phyloP scores from a whole-genome alignment of 2,797 vertebrate species.

The Oreonectes daqikongensis region DNA sequence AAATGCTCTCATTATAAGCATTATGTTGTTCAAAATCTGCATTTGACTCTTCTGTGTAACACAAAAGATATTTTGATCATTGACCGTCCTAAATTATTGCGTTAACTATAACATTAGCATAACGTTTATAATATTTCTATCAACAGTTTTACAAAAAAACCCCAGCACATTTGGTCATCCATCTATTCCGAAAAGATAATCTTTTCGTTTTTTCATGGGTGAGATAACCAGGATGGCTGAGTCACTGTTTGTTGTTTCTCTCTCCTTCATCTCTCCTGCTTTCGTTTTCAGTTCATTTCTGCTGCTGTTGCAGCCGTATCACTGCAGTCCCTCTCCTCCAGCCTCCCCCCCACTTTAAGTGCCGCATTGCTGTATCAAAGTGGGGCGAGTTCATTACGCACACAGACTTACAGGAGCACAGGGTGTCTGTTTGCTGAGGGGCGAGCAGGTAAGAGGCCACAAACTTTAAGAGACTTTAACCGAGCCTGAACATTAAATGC shows the following conservation, averaged over 20 bases:
- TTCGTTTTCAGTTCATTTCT: background rate
- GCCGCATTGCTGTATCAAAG: conserved; percentile 56
- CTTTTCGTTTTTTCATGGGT: background rate
- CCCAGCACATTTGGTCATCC: background rate
- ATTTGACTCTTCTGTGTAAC: too few relatives aligned
- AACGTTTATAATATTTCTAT: too few relatives aligned
- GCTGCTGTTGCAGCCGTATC: conserved; percentile 34
- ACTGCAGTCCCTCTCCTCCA: conserved; percentile 28
- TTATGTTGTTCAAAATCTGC: too few relatives aligned
- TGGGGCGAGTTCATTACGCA: conserved; percentile 49
- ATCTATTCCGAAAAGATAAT: background rate
- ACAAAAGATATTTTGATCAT: too few relatives aligned
- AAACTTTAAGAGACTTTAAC: conserved; percentile 25
- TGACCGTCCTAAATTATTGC: too few relatives aligned
- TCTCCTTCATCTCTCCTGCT: background rate
- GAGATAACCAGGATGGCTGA: conserved; percentile 28
- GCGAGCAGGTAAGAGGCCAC: conserved; percentile 47
- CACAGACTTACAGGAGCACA: conserved; percentile 30
- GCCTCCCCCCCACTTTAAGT: conserved; percentile 28
- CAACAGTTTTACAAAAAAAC: too few relatives aligned
- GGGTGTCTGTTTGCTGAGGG: conserved; percentile 31
- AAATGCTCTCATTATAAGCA: too few relatives aligned
- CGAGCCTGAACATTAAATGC: background rate
- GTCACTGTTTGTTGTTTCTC: conserved; percentile 22
- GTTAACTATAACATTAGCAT: too few relatives aligned